Evolutionary conservation across 1,140 invertebrate species (phyloP), one percentile per base, ranked within the genome.

Genomic region (Drosophila rufa): DNA sequence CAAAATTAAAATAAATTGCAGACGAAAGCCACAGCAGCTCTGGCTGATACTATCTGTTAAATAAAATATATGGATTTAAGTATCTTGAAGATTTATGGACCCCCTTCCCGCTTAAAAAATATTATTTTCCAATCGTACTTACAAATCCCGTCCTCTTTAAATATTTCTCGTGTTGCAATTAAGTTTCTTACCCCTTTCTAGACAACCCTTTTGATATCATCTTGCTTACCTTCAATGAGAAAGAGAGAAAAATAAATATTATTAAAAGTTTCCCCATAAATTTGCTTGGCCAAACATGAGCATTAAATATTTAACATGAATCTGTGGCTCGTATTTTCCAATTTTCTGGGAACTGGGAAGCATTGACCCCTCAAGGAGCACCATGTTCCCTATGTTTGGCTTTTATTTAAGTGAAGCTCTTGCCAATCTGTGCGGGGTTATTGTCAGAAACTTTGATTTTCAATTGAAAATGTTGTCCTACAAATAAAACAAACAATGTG

Each of bases 221-320:
- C 17, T 17, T 6, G 47, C 79, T 79, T 79, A 85, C 82, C 82
- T 85, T 75, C 11, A 76, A 87, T 45, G 70, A 76, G 22, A 55
- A 22, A 1, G 51, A 47, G 67, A 30, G 17, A 55, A 55, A 59
- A 43, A 45, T 36, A 48, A 46, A 51, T 43, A 59, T 61, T 68
- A 74, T 30, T 75, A 43, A 51, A 51, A 42, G 51, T 77, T 46
- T 19, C 22, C 8, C 14, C 25, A n/a, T 43, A 53, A 55, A 75
- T 59, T 75, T 59, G 19, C 51, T 60, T 60, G 50, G 47, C 11
- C 53, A 75, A 61, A 65, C 45, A 67, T 51, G 67, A 30, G 17
- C 14, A 71, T 60, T 45, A 71, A 73, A 71, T 60, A 73, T 73
- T 73, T 38, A 73, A 19, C n/a, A 48, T 19, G 11, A 48, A n/a